A percentile compares a stretch with the other conserved stretches of the same genome.
These are phyloP conservation scores for Antheraea assamensis DNA, from an alignment of 2,888 invertebrate species.

Conservation along the genomic window DNA sequence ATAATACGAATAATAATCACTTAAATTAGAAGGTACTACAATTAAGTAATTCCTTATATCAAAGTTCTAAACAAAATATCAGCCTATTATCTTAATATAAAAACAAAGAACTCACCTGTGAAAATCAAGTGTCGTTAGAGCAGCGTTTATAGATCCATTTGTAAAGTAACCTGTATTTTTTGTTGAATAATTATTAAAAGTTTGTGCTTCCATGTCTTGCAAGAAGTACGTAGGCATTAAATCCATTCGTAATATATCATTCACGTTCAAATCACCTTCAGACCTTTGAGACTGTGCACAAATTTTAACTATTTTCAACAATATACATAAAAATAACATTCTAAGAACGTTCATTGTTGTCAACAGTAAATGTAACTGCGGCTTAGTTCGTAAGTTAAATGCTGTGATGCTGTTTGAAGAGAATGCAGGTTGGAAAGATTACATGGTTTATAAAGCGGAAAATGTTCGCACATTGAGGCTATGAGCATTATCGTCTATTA, in stretches of 20 bases:
- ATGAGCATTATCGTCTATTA: conserved; percentile 48
- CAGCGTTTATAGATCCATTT: conserved; percentile 84
- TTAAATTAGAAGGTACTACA: no score
- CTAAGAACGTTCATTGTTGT: conserved; percentile 28
- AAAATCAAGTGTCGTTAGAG: conserved; percentile 84
- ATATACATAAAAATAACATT: conserved; percentile 14
- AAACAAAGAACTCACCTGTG: conserved; percentile 82
- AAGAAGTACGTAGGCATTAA: conserved; percentile 86
- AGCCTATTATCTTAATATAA: background rate
- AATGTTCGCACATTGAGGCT: conserved; percentile 48
- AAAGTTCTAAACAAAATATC: background rate
- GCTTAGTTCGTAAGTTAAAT: conserved; percentile 5
- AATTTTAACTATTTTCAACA: conserved; percentile 24
- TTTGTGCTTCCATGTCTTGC: conserved; percentile 58
- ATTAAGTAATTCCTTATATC: no score
- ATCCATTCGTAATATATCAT: conserved; percentile 87
- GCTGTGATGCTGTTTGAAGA: conserved; percentile 12
- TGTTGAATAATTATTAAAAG: conserved; percentile 36
- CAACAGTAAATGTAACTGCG: background rate
- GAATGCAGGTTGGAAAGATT: conserved; percentile 45
- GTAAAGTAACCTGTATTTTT: conserved; percentile 43
- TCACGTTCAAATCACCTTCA: conserved; percentile 76
- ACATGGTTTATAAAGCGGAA: conserved; percentile 73
- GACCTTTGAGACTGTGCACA: conserved; percentile 42
- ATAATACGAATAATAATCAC: no score